phyloP scores from a whole-genome alignment of 2,797 vertebrate genomes.

The Cygnus olor region DNA sequence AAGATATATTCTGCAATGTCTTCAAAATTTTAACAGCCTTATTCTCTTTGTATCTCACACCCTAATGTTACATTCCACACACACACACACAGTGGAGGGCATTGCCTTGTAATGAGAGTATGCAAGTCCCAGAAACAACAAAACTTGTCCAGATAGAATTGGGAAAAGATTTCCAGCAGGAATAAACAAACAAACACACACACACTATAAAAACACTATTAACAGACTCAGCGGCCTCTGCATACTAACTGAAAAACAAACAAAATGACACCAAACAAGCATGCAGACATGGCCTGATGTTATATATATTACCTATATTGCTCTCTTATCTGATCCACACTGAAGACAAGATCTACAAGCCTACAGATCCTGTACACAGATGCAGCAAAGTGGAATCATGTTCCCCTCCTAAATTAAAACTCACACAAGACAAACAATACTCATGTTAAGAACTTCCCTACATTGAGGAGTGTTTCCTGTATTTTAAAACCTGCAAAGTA shows the following conservation, averaged over 20 bases:
- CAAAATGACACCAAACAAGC: not conserved
- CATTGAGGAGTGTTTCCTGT: accelerated
- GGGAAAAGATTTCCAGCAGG: not conserved
- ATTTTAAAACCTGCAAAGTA: not conserved
- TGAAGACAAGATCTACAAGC: not conserved
- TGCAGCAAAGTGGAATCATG: not conserved
- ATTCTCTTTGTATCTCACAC: not conserved
- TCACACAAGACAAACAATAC: not conserved
- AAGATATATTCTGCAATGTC: not conserved
- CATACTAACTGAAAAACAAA: not conserved
- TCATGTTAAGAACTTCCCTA: not conserved
- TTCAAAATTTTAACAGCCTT: not conserved
- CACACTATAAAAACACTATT: not conserved
- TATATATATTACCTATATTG: not conserved
- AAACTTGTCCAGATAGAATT: not conserved
- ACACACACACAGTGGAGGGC: not conserved
- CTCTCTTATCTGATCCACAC: not conserved
- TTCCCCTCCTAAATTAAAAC: not conserved
- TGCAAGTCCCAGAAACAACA: not conserved
- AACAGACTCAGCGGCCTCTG: not conserved
- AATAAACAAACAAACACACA: too few species aligned
- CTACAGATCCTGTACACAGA: accelerated
- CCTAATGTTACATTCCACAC: not conserved
- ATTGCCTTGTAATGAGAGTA: not conserved
- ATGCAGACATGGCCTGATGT: not conserved